Conservation (phyloP, 2,888 invertebrate genomes). For the Cantharis flavilabris region DNA sequence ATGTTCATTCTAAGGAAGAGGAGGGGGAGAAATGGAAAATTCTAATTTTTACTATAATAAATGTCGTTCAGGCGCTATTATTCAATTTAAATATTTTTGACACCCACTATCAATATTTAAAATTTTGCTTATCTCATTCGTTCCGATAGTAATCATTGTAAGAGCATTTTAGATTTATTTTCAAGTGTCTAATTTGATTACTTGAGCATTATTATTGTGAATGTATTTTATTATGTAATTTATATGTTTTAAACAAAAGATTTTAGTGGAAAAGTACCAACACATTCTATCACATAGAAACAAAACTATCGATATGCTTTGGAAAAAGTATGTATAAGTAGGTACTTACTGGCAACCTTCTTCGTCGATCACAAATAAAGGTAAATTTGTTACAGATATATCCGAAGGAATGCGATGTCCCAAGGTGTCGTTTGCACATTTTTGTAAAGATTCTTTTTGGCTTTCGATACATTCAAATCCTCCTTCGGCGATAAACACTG, state of each 20-base stretch:
- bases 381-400: conserved; percentile 1
- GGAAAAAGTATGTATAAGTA: not conserved
- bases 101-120: not conserved
- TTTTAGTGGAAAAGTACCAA: too few species aligned
- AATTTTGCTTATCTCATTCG: not conserved
- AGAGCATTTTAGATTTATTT: not conserved
- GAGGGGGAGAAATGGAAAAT: not conserved
- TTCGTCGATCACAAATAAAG: not conserved
- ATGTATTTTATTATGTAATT: too few species aligned
- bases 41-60: not conserved
- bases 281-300: too few species aligned
- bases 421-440: not conserved
- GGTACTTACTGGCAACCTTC: conserved; percentile 2
- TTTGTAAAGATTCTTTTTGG: not conserved
- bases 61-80: not conserved
- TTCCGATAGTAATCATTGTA: not conserved
- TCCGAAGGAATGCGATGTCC: conserved; percentile 1
- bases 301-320: too few species aligned
- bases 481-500: conserved; percentile 9
- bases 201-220: not conserved
- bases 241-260: too few species aligned
- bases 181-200: not conserved
- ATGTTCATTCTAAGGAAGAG: not conserved
- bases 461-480: conserved; percentile 8
- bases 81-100: not conserved